phyloP scores from a whole-genome alignment of 2,113 vertebrate genomes.

The human (Homo sapiens) region DNA sequence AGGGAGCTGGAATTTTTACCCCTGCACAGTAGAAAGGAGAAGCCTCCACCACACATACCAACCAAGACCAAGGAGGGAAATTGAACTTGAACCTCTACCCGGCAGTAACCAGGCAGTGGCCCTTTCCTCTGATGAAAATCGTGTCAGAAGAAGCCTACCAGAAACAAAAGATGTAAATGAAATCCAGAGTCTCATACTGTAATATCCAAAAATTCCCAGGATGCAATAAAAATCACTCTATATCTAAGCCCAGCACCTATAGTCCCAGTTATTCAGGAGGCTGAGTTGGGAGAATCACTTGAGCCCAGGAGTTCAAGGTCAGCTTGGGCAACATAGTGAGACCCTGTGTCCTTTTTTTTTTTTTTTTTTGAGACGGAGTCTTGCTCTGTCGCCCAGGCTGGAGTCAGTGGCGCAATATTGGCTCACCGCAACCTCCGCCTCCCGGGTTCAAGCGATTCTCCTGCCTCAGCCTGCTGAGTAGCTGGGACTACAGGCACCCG shows the following conservation, averaged over 20 bases:
- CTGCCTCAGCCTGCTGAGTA: no score
- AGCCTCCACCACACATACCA: background rate
- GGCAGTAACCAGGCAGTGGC: background rate
- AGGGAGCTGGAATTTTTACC: background rate
- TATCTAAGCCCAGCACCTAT: background rate
- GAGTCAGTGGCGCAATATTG: no score
- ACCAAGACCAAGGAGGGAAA: background rate
- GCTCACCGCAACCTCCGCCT: no score
- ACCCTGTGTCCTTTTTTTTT: background rate
- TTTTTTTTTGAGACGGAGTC: no score
- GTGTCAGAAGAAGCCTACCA: constrained; percentile 2
- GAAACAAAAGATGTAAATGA: constrained; percentile 39
- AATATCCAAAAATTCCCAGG: background rate
- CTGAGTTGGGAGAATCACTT: background rate
- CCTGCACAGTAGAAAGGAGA: background rate
- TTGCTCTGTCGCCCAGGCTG: no score
- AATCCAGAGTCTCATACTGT: background rate
- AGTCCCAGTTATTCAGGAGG: background rate
- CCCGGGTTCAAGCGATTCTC: no score
- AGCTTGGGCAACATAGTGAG: background rate
- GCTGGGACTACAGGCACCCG: no score
- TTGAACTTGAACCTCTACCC: background rate
- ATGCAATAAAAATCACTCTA: background rate
- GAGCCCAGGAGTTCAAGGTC: background rate
- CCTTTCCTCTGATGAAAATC: background rate